These are phyloP conservation scores for Trypoxylon attenuatum DNA, from an alignment of 2,888 invertebrate genomes.

Conservation along the genomic window DNA sequence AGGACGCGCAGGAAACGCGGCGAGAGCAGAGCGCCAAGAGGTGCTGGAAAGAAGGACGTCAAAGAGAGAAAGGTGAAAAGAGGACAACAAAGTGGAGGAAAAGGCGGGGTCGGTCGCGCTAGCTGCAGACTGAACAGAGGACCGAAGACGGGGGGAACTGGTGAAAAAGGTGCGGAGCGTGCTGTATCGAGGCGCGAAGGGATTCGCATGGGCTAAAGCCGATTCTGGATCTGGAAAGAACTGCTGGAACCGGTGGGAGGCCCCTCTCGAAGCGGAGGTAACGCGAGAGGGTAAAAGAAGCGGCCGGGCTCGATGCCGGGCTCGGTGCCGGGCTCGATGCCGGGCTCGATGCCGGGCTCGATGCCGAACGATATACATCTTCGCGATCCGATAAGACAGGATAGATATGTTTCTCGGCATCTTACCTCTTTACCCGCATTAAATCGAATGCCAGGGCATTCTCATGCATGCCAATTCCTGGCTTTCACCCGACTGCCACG, in stretches of 20 bases:
- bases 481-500: constrained; percentile 19
- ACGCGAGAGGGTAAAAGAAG: constrained; percentile 18
- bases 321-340: constrained; percentile 41
- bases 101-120: too few relatives aligned
- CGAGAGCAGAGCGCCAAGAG: background rate
- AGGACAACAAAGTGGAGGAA: background rate
- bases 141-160: background rate
- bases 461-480: constrained; percentile 73
- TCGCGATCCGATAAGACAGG: constrained; percentile 70
- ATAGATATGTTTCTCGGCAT: constrained; percentile 71
- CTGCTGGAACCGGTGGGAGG: constrained; percentile 18
- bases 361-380: constrained; percentile 66
- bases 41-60: background rate
- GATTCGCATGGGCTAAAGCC: constrained; percentile 46
- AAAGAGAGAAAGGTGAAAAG: background rate
- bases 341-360: too few relatives aligned
- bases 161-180: background rate
- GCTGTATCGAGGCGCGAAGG: constrained; percentile 25
- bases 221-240: constrained; percentile 31
- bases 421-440: constrained; percentile 71
- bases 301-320: constrained; percentile 37
- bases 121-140: background rate
- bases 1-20: constrained; percentile 3
- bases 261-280: constrained; percentile 10
- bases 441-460: constrained; percentile 72